Evolutionary conservation across 2,888 invertebrate genomes (phyloP).

Genomic region (Exephanes ischioxanthus): DNA sequence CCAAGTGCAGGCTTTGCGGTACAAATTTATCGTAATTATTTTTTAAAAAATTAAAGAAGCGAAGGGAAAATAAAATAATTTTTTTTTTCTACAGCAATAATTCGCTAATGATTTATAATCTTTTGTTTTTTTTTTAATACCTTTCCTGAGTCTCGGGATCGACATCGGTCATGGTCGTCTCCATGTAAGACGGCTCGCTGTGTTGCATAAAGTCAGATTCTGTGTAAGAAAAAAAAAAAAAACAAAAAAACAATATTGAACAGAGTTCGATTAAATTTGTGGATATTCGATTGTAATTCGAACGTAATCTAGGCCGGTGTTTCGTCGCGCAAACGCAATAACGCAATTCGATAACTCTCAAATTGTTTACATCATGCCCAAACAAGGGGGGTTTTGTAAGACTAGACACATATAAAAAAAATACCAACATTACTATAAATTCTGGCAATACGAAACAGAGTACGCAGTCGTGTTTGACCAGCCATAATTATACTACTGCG

Average conservation of each 20-base stretch:
- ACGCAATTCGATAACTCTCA: slow-evolving; percentile 70
- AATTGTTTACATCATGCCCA: slow-evolving; percentile 83
- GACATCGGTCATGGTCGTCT: slow-evolving; percentile 86
- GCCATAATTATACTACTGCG: slow-evolving; percentile 69
- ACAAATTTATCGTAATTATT: slow-evolving; percentile 38
- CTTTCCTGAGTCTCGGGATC: slow-evolving; percentile 86
- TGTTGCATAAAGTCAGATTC: slow-evolving; percentile 88
- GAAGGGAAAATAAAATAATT: neutral
- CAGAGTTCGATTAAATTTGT: slow-evolving; percentile 17
- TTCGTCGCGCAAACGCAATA: slow-evolving; percentile 78
- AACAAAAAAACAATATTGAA: slow-evolving; percentile 60
- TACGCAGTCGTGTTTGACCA: slow-evolving; percentile 74
- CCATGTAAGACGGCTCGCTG: slow-evolving; percentile 86
- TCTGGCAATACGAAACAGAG: slow-evolving; percentile 78
- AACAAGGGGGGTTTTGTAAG: slow-evolving; percentile 77
- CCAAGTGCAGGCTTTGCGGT: slow-evolving; percentile 29
- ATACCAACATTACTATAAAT: slow-evolving; percentile 81
- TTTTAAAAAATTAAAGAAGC: slow-evolving; percentile 32
- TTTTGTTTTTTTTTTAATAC: slow-evolving; percentile 78
- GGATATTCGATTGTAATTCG: slow-evolving; percentile 30
- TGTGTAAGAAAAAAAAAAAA: slow-evolving; percentile 81
- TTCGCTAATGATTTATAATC: slow-evolving; percentile 27
- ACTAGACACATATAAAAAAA: slow-evolving; percentile 84
- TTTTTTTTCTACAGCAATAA: slow-evolving; percentile 5
- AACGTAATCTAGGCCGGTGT: slow-evolving; percentile 73